These are phyloP conservation scores for Auanema freiburgensis DNA, from an alignment of 2,888 invertebrate species.

Conservation along the genomic window DNA sequence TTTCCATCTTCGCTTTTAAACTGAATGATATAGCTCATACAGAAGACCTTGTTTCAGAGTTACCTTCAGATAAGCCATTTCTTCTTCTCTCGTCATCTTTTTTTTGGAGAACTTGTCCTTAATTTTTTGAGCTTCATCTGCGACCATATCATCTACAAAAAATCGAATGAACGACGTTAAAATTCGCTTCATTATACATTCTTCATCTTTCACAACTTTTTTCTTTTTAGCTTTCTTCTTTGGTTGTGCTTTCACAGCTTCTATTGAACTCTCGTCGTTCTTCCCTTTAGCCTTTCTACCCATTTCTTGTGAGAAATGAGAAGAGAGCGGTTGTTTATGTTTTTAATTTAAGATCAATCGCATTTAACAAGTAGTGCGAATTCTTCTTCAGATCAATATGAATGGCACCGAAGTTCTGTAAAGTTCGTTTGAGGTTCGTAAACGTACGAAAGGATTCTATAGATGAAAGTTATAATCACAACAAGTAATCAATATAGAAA, in stretches of 20 bases:
- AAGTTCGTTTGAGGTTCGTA: background rate
- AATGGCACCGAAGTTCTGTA: too few species aligned
- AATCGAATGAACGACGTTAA: background rate
- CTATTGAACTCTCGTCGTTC: constrained; percentile 12
- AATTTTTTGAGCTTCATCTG: constrained; percentile 19
- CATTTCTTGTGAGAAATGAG: background rate
- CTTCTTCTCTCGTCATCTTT: constrained; percentile 21
- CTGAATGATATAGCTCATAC: constrained; percentile 18
- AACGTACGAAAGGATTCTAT: background rate
- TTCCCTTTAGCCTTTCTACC: constrained; percentile 12
- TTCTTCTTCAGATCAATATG: too few species aligned
- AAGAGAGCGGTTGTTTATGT: too few species aligned
- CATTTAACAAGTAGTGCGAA: too few species aligned
- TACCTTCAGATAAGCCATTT: constrained; percentile 4
- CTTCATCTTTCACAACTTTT: constrained; percentile 25
- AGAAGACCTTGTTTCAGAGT: background rate
- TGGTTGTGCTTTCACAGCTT: constrained; percentile 9
- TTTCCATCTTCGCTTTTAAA: constrained; percentile 17
- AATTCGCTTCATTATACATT: constrained; percentile 17
- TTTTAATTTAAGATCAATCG: too few species aligned
- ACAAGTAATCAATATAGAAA: background rate
- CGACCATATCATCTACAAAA: constrained; percentile 26
- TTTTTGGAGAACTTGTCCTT: constrained; percentile 20
- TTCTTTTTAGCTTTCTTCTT: constrained; percentile 22
- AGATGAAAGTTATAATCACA: too few species aligned